A percentile compares a stretch with the other conserved stretches of the same genome.
phyloP scores from a whole-genome alignment of 2,797 vertebrate genomes.

The Poecilia gillii region DNA sequence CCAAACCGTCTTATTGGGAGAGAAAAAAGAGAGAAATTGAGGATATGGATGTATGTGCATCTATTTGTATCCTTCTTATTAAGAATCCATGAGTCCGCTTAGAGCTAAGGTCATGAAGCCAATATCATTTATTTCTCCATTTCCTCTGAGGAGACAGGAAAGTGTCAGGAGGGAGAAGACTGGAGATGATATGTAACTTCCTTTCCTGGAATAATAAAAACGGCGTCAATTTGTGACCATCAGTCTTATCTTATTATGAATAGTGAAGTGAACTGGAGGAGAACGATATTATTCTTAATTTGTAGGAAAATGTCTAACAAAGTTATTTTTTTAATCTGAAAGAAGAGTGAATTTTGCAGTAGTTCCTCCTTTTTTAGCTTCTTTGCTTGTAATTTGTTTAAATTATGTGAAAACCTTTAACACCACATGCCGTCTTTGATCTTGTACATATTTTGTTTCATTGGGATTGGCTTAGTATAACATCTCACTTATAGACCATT shows the following conservation, averaged over 20 bases:
- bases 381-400: conserved; percentile 64
- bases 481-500: conserved; percentile 51
- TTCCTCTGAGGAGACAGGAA: conserved; percentile 36
- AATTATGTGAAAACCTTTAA: conserved; percentile 71
- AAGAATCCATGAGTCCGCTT: conserved; percentile 39
- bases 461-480: conserved; percentile 51
- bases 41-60: conserved; percentile 7
- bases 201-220: conserved; percentile 23
- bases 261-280: conserved; percentile 22
- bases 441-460: conserved; percentile 76
- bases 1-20: conserved; percentile 19
- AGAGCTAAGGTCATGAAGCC: conserved; percentile 36
- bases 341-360: conserved; percentile 30
- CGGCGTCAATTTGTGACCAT: conserved; percentile 19
- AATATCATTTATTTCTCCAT: conserved; percentile 49
- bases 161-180: conserved; percentile 10
- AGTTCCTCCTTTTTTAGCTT: conserved; percentile 28
- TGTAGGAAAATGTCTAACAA: conserved; percentile 42
- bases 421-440: conserved; percentile 54
- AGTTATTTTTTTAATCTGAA: conserved; percentile 29
- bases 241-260: conserved; percentile 39
- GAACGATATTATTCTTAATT: conserved; percentile 25
- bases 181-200: conserved; percentile 35
- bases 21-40: conserved; percentile 33
- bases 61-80: conserved; percentile 33